Conservation (phyloP, 2,888 invertebrate species). For the Eurytoma adleriae region DNA sequence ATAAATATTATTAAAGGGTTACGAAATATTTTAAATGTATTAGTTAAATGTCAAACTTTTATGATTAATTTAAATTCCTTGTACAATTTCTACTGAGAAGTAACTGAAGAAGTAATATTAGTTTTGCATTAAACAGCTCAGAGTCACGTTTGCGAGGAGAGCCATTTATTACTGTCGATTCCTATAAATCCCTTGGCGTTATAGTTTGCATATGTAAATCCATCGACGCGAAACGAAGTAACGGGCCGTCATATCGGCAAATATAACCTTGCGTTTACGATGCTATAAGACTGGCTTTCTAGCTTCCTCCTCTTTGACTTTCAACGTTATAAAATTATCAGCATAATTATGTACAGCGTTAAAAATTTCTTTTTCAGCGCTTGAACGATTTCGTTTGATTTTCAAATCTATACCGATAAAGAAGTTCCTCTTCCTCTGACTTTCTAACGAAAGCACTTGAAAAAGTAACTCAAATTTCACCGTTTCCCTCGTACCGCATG, state of each 20-base stretch:
- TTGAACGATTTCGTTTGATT: no score
- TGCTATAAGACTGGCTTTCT: background rate
- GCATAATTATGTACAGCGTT: background rate
- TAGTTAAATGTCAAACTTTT: no score
- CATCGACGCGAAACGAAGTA: slow-evolving; percentile 17
- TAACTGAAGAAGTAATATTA: no score
- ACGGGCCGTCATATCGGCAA: background rate
- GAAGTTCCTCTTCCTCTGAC: background rate
- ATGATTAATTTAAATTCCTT: no score
- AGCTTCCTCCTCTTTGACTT: background rate
- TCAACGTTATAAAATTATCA: background rate
- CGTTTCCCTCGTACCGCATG: background rate
- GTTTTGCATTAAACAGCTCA: background rate
- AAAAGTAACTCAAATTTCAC: background rate
- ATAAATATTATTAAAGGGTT: no score
- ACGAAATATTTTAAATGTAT: background rate
- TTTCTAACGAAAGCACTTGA: background rate
- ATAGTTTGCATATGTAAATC: background rate
- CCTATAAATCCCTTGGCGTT: background rate
- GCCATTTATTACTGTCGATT: background rate
- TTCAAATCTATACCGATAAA: no score
- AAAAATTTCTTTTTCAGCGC: background rate
- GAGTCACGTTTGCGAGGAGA: background rate
- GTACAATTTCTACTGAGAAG: no score
- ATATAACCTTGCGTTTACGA: slow-evolving; percentile 19